Percentiles rank a stretch among this genome's conserved stretches.
phyloP scores from a whole-genome alignment of 2,797 vertebrate species.

The Scomberomorus guttatus region DNA sequence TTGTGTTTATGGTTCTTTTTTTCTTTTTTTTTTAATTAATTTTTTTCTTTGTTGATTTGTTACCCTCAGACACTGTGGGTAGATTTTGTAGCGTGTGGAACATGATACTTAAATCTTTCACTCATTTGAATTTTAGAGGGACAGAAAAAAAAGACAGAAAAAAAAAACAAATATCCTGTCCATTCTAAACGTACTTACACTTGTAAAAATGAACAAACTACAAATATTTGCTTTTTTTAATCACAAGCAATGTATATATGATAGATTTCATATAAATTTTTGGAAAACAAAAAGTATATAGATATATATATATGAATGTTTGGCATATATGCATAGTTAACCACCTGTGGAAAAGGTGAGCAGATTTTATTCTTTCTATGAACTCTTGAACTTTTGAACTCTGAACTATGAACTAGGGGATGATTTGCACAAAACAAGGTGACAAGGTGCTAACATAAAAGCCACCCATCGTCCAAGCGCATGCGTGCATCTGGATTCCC shows the following conservation, averaged over 20 bases:
- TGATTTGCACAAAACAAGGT: slow-evolving; percentile 92
- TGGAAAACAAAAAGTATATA: slow-evolving; percentile 88
- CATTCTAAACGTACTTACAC: slow-evolving; percentile 80
- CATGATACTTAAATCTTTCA: slow-evolving; percentile 81
- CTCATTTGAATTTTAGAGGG: slow-evolving; percentile 84
- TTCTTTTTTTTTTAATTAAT: slow-evolving; percentile 32
- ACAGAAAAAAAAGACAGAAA: slow-evolving; percentile 64
- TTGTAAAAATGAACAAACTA: slow-evolving; percentile 86
- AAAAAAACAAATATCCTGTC: slow-evolving; percentile 72
- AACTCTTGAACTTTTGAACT: slow-evolving; percentile 86
- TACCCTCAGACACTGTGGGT: slow-evolving; percentile 81
- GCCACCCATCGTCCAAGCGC: slow-evolving; percentile 84
- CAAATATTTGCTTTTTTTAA: slow-evolving; percentile 85
- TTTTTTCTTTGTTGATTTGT: slow-evolving; percentile 58
- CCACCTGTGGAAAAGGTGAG: slow-evolving; percentile 88
- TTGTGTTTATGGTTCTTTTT: slow-evolving; percentile 56
- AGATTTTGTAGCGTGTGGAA: slow-evolving; percentile 89
- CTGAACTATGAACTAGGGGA: slow-evolving; percentile 87
- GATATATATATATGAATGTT: slow-evolving; percentile 90
- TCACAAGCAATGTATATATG: slow-evolving; percentile 89
- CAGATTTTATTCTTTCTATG: slow-evolving; percentile 91
- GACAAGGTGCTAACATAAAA: slow-evolving; percentile 91
- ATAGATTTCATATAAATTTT: slow-evolving; percentile 92
- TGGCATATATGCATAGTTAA: slow-evolving; percentile 92
- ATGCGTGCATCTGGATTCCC: slow-evolving; percentile 80